phyloP scores from a whole-genome alignment of 2,888 invertebrate species.

The Phorcus lineatus region DNA sequence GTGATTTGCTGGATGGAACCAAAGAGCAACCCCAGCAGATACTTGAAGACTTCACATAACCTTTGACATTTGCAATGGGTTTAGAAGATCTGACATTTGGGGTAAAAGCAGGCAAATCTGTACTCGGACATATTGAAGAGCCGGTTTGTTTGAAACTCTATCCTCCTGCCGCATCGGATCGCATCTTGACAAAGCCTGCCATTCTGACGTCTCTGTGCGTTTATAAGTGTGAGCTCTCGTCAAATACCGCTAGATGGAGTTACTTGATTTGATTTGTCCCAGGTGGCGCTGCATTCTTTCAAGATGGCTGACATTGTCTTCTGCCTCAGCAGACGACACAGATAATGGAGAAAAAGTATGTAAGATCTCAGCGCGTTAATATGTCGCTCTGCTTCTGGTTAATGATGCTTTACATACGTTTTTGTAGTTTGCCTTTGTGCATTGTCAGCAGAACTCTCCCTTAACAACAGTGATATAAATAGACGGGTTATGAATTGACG shows the following conservation, averaged over 20 bases:
- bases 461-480: no score
- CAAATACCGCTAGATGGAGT: slow-evolving; percentile 23
- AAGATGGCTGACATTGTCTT: slow-evolving; percentile 25
- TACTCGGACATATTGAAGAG: slow-evolving; percentile 7
- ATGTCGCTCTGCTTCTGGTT: no score
- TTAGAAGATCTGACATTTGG: not conserved
- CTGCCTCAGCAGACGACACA: slow-evolving; percentile 19
- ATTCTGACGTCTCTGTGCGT: not conserved
- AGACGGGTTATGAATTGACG: no score
- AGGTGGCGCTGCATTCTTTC: slow-evolving; percentile 23
- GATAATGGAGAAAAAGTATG: slow-evolving; percentile 11
- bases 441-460: no score
- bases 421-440: no score
- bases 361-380: no score
- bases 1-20: no score
- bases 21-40: no score
- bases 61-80: slow-evolving; percentile 4
- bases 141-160: slow-evolving; percentile 18
- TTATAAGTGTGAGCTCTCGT: slow-evolving; percentile 14
- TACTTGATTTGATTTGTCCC: slow-evolving; percentile 22
- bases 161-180: not conserved
- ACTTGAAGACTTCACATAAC: not conserved
- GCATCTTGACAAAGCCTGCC: slow-evolving; percentile 5
- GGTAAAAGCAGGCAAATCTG: not conserved
- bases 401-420: no score